Evolutionary conservation across 2,888 invertebrate genomes (phyloP).

Genomic region (Pristionchus mayeri): DNA sequence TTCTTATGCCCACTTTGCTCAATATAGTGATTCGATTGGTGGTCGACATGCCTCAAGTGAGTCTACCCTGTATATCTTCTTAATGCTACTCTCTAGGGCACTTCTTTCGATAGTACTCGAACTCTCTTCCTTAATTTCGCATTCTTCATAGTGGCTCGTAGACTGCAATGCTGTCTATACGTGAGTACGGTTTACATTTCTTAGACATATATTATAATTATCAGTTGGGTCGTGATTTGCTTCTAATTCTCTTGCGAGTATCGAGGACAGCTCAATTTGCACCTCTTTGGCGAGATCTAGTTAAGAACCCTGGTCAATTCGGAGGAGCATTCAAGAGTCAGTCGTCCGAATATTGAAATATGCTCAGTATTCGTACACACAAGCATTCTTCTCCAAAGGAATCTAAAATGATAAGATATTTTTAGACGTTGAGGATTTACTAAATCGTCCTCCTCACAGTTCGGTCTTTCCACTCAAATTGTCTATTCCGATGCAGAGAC

Average conservation of each 20-base stretch:
- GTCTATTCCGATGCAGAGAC: slow-evolving; percentile 39
- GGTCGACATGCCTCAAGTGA: slow-evolving; percentile 41
- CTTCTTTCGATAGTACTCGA: neutral
- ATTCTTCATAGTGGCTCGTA: slow-evolving; percentile 5
- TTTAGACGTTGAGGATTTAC: slow-evolving; percentile 37
- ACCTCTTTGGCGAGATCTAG: slow-evolving; percentile 62
- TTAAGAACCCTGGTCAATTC: slow-evolving; percentile 48
- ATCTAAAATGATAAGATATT: neutral
- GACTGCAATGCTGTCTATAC: slow-evolving; percentile 25
- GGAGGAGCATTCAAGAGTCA: slow-evolving; percentile 40
- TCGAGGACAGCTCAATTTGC: slow-evolving; percentile 58
- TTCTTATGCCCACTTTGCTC: slow-evolving; percentile 31
- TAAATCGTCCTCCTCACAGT: slow-evolving; percentile 18
- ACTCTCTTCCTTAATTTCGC: slow-evolving; percentile 22
- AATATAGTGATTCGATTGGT: slow-evolving; percentile 17
- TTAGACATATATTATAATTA: neutral
- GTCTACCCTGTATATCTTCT: neutral
- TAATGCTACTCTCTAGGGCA: neutral
- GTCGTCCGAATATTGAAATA: neutral
- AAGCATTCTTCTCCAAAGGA: neutral
- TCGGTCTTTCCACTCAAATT: neutral
- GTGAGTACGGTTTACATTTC: neutral
- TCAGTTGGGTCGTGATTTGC: slow-evolving; percentile 64
- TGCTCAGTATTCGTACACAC: neutral
- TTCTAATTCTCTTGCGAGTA: slow-evolving; percentile 62